phyloP scores from a whole-genome alignment of 2,113 vertebrate species.

The Xenus cinereus region DNA sequence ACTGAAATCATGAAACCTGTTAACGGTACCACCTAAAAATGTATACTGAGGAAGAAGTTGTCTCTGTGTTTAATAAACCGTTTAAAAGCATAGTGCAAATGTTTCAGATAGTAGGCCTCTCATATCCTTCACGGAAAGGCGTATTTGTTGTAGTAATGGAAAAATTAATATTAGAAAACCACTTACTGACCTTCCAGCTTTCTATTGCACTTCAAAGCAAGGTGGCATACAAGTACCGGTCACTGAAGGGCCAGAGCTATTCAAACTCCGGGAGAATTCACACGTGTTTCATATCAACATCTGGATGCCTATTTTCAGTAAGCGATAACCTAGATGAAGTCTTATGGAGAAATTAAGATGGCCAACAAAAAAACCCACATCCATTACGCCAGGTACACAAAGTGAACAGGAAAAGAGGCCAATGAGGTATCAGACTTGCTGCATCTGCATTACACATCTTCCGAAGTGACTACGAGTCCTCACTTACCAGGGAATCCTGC shows the following conservation, averaged over 20 bases:
- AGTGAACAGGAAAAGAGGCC: constrained; percentile 23
- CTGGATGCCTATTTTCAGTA: not conserved
- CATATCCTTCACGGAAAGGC: not conserved
- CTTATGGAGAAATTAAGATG: not conserved
- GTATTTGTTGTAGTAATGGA: constrained; percentile 2
- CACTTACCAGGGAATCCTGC: not conserved
- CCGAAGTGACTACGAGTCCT: not conserved
- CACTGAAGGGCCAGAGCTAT: not conserved
- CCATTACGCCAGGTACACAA: not conserved
- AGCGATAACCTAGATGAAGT: not conserved
- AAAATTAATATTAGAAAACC: not conserved
- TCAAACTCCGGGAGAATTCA: not conserved
- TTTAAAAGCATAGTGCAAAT: constrained; percentile 51
- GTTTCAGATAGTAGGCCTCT: not conserved
- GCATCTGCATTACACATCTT: not conserved
- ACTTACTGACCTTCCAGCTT: constrained; percentile 41
- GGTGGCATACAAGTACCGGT: not conserved
- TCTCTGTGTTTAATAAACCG: not conserved
- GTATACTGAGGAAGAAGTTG: not conserved
- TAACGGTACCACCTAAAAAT: constrained; percentile 12
- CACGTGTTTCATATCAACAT: not conserved
- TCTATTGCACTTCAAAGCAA: not conserved
- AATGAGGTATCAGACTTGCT: constrained; percentile 49
- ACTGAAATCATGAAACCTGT: constrained; percentile 5
- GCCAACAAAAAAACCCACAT: not conserved